Evolutionary conservation across 2,797 vertebrate genomes (phyloP).

Genomic region (Pteronotus mesoamericanus): DNA sequence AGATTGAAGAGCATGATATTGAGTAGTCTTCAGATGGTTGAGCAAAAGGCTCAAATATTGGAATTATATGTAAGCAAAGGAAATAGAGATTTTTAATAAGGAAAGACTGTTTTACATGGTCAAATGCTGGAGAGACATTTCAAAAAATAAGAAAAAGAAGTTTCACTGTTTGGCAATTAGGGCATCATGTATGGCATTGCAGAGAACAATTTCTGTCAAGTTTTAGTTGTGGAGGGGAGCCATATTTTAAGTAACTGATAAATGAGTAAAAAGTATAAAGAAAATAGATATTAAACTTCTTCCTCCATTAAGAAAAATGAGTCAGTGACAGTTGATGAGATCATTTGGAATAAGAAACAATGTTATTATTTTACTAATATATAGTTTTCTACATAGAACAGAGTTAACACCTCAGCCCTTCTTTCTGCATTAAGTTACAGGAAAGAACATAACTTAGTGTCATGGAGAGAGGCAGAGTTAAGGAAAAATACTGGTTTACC

Average conservation of each 20-base stretch:
- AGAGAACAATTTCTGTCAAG: slow-evolving; percentile 25
- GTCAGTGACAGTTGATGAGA: background rate
- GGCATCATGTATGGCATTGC: background rate
- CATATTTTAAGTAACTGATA: slow-evolving; percentile 6
- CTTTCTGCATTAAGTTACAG: slow-evolving; percentile 45
- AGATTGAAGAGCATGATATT: background rate
- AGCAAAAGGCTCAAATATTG: background rate
- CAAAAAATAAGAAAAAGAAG: background rate
- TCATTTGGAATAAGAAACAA: background rate
- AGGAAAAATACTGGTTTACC: slow-evolving; percentile 66
- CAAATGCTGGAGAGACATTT: background rate
- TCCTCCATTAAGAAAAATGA: background rate
- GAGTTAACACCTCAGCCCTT: slow-evolving; percentile 24
- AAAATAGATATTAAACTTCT: background rate
- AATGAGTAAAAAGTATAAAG: background rate
- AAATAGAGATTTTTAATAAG: background rate
- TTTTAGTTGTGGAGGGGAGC: background rate
- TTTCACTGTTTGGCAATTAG: background rate
- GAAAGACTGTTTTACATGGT: background rate
- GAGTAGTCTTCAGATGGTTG: background rate
- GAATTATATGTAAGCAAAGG: background rate
- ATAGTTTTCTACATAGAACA: slow-evolving; percentile 54
- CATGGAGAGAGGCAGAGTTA: slow-evolving; percentile 56
- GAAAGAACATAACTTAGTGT: slow-evolving; percentile 68
- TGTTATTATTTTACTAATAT: background rate